These are phyloP conservation scores for Odocoileus hemionus DNA, from an alignment of 2,113 vertebrate genomes.

Conservation along the genomic window DNA sequence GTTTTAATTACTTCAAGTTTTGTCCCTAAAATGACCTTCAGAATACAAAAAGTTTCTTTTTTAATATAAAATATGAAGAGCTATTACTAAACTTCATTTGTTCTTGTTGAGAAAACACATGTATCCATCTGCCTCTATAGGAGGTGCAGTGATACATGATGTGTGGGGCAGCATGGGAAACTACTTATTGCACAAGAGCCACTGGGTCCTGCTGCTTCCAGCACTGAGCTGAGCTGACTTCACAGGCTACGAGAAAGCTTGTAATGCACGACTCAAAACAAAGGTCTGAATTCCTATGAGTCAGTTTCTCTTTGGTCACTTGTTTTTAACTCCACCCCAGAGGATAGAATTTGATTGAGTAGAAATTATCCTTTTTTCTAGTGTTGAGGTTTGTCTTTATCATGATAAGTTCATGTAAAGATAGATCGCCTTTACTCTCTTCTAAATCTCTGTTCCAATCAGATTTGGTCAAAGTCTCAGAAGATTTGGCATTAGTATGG, in stretches of 20 bases:
- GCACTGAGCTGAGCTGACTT: neutral
- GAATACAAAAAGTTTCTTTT: neutral
- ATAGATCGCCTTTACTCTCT: neutral
- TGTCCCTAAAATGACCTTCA: neutral
- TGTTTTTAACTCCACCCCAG: neutral
- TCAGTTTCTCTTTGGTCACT: neutral
- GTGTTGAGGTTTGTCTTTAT: neutral
- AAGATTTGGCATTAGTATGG: neutral
- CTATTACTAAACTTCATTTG: neutral
- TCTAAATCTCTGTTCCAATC: neutral
- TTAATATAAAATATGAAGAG: neutral
- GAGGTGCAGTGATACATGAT: neutral
- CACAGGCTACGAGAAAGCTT: neutral
- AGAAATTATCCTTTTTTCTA: neutral
- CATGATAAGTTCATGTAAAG: neutral
- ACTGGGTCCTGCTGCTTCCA: neutral
- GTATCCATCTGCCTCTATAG: neutral
- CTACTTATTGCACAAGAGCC: neutral
- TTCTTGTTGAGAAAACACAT: neutral
- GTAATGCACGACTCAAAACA: neutral
- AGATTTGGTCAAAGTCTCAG: neutral
- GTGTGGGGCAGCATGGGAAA: accelerated
- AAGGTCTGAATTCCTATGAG: neutral
- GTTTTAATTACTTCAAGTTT: conserved; percentile 51
- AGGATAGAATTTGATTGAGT: neutral